Evolutionary conservation across 1,140 invertebrate genomes (phyloP).

Genomic region (Augochlora pura): DNA sequence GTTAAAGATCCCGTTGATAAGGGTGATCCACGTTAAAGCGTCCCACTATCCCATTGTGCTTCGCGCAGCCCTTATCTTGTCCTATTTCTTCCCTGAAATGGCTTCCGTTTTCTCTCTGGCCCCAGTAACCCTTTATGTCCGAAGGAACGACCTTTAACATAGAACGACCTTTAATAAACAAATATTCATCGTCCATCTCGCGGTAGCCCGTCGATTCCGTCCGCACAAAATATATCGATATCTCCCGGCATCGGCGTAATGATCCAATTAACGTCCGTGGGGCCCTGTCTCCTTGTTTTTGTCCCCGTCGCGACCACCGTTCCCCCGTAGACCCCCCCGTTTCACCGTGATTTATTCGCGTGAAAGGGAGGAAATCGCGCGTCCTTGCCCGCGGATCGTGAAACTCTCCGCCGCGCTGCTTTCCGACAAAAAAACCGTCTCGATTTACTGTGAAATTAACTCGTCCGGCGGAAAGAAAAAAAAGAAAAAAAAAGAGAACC

Average conservation of each 20-base stretch:
- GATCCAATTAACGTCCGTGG: slow-evolving; percentile 39
- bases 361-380: slow-evolving; percentile 30
- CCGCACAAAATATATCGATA: no score
- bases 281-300: slow-evolving; percentile 8
- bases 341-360: slow-evolving; percentile 34
- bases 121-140: no score
- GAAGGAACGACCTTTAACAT: no score
- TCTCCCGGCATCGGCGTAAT: slow-evolving; percentile 4
- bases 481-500: background rate
- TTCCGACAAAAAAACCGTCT: background rate
- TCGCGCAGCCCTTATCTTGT: background rate
- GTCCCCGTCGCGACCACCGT: slow-evolving; percentile 15
- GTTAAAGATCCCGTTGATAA: slow-evolving; percentile 33
- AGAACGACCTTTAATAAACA: background rate
- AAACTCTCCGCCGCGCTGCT: background rate
- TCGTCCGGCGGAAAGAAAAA: background rate
- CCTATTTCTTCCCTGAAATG: slow-evolving; percentile 4
- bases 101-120: no score
- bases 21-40: background rate
- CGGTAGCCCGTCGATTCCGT: background rate
- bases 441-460: slow-evolving; percentile 1
- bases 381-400: slow-evolving; percentile 23
- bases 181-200: background rate
- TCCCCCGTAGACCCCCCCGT: slow-evolving; percentile 1
- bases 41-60: background rate